Conservation (phyloP, 2,113 vertebrate genomes). For the Ardeotis arabs region DNA sequence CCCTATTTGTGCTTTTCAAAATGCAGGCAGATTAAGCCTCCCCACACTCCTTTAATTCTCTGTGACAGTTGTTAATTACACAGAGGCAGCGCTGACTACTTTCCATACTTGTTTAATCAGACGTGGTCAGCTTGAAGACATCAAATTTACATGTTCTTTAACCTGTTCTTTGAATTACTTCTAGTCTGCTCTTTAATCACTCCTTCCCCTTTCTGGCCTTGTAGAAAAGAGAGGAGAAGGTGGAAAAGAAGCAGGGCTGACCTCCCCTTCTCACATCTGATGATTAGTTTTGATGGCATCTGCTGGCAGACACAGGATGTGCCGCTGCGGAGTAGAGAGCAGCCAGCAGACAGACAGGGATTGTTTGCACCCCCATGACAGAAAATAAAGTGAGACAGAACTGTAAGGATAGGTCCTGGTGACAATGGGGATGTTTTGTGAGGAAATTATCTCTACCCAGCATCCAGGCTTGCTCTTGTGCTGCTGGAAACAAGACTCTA, state of each 20-base stretch:
- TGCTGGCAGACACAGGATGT: not conserved
- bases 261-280: not conserved
- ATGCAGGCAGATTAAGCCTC: not conserved
- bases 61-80: not conserved
- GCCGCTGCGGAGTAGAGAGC: not conserved
- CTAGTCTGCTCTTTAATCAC: not conserved
- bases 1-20: not conserved
- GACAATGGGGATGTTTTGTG: not conserved
- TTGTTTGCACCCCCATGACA: not conserved
- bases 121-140: not conserved
- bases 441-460: not conserved
- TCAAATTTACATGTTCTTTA: not conserved
- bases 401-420: not conserved
- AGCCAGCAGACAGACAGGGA: not conserved
- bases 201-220: not conserved
- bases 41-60: not conserved
- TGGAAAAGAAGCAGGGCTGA: not conserved
- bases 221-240: not conserved
- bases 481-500: not conserved
- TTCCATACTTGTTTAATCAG: not conserved
- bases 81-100: not conserved
- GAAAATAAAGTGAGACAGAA: not conserved
- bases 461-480: not conserved
- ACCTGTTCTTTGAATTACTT: not conserved
- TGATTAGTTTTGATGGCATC: conserved; percentile 14